Evolutionary conservation across 2,888 invertebrate genomes (phyloP).

Genomic region (Xanthorhoe designata): DNA sequence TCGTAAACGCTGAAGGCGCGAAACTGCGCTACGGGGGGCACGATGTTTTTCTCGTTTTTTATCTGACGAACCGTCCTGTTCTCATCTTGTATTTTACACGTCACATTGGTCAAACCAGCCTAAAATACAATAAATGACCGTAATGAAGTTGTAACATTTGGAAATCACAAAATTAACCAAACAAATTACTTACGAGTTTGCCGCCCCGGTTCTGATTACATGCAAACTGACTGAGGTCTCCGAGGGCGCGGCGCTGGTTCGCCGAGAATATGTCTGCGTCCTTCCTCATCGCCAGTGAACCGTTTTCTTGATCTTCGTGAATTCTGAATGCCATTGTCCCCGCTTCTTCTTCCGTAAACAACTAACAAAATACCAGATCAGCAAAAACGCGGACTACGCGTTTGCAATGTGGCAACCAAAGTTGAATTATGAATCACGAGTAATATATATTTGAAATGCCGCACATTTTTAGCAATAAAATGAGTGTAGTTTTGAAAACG

Average conservation of each 20-base stretch:
- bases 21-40: constrained; percentile 89
- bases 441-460: constrained; percentile 38
- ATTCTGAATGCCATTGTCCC: constrained; percentile 90
- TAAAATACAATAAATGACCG: constrained; percentile 48
- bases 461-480: constrained; percentile 64
- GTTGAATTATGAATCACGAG: constrained; percentile 52
- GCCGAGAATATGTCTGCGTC: constrained; percentile 79
- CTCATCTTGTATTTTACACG: constrained; percentile 80
- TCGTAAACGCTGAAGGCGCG: constrained; percentile 92
- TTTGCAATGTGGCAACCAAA: constrained; percentile 59
- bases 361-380: constrained; percentile 58
- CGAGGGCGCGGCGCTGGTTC: constrained; percentile 87
- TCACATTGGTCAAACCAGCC: constrained; percentile 77
- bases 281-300: constrained; percentile 81
- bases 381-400: constrained; percentile 53
- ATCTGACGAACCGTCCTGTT: constrained; percentile 77
- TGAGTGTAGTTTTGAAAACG: constrained; percentile 62
- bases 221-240: constrained; percentile 86
- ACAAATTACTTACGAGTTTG: constrained; percentile 80
- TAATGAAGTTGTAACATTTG: constrained; percentile 21
- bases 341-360: constrained; percentile 74
- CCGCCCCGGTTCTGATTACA: constrained; percentile 81
- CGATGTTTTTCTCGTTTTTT: constrained; percentile 81
- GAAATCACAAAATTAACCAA: constrained; percentile 32
- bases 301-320: constrained; percentile 92